Conservation (phyloP, 2,797 vertebrate genomes). For the Hirundo rustica region DNA sequence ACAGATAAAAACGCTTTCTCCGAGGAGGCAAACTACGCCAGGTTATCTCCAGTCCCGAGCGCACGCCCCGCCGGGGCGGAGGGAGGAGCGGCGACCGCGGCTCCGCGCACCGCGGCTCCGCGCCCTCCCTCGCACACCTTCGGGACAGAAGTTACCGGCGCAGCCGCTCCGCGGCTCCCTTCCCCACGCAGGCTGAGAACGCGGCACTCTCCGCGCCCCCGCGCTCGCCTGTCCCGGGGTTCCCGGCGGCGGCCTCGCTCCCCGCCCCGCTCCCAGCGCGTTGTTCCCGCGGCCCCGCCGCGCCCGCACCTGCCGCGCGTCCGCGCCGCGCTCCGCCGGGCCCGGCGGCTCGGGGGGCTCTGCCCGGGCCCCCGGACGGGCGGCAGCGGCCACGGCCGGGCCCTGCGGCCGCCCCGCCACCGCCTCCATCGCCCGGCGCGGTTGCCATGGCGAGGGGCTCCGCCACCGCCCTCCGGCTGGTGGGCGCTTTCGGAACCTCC, state of each 20-base stretch:
- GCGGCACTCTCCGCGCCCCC: fast-evolving
- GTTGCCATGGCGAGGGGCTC: not conserved
- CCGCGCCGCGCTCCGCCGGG: constrained; percentile 65
- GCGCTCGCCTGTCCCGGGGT: fast-evolving
- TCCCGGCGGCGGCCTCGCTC: no score
- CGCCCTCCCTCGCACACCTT: fast-evolving
- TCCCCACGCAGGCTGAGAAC: fast-evolving
- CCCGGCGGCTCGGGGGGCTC: not conserved
- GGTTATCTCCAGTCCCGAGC: fast-evolving
- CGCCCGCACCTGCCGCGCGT: constrained; percentile 26
- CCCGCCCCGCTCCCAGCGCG: no score
- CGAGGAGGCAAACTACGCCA: fast-evolving
- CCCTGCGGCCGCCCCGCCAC: not conserved
- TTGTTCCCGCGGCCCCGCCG: not conserved
- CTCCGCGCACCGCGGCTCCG: fast-evolving
- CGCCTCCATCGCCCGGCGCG: not conserved
- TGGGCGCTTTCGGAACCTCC: not conserved
- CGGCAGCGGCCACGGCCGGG: no score
- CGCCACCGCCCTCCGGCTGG: not conserved
- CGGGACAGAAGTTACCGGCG: fast-evolving
- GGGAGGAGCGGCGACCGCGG: fast-evolving
- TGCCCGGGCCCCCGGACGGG: fast-evolving
- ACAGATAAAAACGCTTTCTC: fast-evolving
- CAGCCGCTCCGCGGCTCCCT: fast-evolving
- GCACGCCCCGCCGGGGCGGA: fast-evolving